Evolutionary conservation across 2,113 vertebrate genomes (phyloP).

Genomic region (Sorex fumeus): DNA sequence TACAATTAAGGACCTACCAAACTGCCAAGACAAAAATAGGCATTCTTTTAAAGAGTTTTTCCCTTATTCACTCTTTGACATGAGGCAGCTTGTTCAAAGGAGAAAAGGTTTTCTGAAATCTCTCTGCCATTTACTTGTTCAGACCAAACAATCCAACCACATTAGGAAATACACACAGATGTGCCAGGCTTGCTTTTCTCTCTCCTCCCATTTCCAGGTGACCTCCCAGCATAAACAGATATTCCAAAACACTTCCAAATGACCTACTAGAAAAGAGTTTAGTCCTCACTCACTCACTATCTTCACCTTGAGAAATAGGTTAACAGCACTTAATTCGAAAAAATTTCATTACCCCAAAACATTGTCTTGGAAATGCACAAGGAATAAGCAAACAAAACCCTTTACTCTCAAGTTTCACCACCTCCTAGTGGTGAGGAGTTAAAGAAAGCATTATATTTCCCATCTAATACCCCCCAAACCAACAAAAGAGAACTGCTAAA

Average conservation of each 20-base stretch:
- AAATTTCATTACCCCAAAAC: neutral
- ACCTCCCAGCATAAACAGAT: neutral
- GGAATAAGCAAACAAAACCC: neutral
- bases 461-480: neutral
- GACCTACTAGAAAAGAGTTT: neutral
- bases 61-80: neutral
- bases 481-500: neutral
- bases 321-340: neutral
- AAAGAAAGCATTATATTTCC: neutral
- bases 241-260: neutral
- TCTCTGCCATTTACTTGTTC: neutral
- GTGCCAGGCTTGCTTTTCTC: neutral
- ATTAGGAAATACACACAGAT: neutral
- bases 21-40: neutral
- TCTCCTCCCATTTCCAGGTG: neutral
- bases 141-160: neutral
- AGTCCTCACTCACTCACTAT: neutral
- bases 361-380: neutral
- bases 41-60: conserved; percentile 20
- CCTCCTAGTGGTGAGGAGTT: neutral
- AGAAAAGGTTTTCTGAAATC: neutral
- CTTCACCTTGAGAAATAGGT: conserved; percentile 1
- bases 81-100: no score
- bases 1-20: neutral
- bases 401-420: neutral